phyloP scores from a whole-genome alignment of 53 echinoderm and acorn worm genomes.

The Holothuria leucospilota region DNA sequence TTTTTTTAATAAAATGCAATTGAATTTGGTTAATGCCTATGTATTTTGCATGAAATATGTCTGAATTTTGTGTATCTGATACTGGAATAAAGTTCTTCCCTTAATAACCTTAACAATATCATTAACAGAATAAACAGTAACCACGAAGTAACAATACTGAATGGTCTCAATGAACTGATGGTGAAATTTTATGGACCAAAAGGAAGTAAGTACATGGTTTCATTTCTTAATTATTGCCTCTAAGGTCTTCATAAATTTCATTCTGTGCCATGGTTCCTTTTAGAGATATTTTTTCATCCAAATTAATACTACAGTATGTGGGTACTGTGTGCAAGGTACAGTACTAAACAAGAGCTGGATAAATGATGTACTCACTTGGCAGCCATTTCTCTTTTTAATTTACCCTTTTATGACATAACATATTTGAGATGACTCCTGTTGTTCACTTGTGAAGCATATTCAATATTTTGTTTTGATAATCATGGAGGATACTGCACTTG shows the following conservation, averaged over 20 bases:
- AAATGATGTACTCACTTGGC: not conserved
- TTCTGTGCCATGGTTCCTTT: not conserved
- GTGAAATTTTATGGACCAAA: constrained; percentile 98
- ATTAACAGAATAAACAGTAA: constrained; percentile 83
- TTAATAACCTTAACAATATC: constrained; percentile 14
- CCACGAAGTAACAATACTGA: constrained; percentile 91
- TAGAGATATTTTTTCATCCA: not conserved
- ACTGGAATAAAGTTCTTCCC: too few relatives aligned
- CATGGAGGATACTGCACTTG: too few relatives aligned
- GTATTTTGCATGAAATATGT: too few relatives aligned
- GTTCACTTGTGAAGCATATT: too few relatives aligned
- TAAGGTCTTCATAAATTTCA: not conserved
- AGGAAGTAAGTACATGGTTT: constrained; percentile 80
- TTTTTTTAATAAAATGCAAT: too few relatives aligned
- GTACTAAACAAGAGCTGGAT: not conserved
- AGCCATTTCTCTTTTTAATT: too few relatives aligned
- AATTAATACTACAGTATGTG: not conserved
- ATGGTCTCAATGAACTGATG: constrained; percentile 94
- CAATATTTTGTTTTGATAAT: too few relatives aligned
- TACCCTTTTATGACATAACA: too few relatives aligned
- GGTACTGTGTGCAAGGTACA: not conserved
- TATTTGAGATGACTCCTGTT: too few relatives aligned
- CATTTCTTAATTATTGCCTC: not conserved
- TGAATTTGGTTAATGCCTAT: too few relatives aligned
- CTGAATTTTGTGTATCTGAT: too few relatives aligned